phyloP scores from a whole-genome alignment of 2,113 vertebrate species.

The Marcusenius ussheri region DNA sequence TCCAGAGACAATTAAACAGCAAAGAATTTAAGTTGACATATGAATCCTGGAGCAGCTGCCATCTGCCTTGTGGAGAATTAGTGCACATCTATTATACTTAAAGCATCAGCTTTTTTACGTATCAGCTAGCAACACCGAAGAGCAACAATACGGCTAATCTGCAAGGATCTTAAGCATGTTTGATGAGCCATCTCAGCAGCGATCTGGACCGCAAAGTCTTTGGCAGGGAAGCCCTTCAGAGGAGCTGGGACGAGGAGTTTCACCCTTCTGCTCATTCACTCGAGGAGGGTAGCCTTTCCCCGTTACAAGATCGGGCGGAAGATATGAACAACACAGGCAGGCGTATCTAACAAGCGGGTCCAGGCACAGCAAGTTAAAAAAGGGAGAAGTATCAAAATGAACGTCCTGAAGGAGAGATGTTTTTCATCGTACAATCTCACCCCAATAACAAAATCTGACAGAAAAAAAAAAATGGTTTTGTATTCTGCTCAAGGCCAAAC shows the following conservation, averaged over 20 bases:
- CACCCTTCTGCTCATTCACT: background rate
- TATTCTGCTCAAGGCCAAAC: conserved; percentile 17
- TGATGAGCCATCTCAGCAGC: background rate
- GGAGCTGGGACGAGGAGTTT: background rate
- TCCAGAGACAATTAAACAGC: background rate
- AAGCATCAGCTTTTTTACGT: background rate
- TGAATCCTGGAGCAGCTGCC: background rate
- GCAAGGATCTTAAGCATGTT: background rate
- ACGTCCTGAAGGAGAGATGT: background rate
- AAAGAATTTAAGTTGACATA: background rate
- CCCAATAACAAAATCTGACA: background rate
- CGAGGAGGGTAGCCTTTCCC: conserved; percentile 3
- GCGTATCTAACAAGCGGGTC: background rate
- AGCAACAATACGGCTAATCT: background rate
- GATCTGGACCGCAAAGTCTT: background rate
- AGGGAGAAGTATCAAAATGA: background rate
- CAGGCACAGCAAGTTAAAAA: background rate
- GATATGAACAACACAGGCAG: background rate
- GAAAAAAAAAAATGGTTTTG: background rate
- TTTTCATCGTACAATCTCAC: conserved; percentile 10
- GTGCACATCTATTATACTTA: background rate
- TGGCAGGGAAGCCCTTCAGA: background rate
- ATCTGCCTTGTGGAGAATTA: background rate
- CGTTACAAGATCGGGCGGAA: conserved; percentile 9
- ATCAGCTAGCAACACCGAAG: background rate